Evolutionary conservation across 2,113 vertebrate species (phyloP).

Genomic region (Malurus cyaneus): DNA sequence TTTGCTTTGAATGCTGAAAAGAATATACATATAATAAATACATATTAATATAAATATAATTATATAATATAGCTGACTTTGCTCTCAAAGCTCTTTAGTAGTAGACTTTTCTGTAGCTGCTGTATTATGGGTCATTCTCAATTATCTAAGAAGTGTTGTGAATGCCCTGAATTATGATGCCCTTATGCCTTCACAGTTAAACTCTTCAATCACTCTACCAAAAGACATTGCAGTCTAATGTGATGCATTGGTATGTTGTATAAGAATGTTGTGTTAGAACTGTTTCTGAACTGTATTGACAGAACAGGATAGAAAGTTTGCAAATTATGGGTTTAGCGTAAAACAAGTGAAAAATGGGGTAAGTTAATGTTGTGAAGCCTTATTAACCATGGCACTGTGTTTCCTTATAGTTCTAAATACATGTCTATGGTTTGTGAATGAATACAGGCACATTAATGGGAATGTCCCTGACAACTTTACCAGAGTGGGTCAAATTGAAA

Average conservation of each 20-base stretch:
- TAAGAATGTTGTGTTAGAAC: background rate
- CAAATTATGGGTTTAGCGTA: background rate
- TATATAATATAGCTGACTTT: background rate
- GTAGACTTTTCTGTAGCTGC: conserved; percentile 29
- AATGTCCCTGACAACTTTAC: background rate
- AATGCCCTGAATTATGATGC: conserved; percentile 37
- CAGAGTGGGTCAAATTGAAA: background rate
- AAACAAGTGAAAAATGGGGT: background rate
- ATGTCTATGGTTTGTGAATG: background rate
- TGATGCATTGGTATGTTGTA: background rate
- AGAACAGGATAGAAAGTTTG: background rate
- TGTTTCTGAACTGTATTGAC: background rate
- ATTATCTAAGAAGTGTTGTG: conserved; percentile 23
- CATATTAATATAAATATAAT: too few relatives aligned
- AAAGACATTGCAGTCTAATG: background rate
- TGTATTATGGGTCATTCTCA: conserved; percentile 50
- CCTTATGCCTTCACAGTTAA: background rate
- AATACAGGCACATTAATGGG: background rate
- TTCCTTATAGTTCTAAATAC: background rate
- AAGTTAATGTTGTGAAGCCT: background rate
- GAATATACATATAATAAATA: background rate
- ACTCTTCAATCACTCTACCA: background rate
- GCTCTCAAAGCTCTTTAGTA: background rate
- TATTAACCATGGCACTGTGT: background rate
- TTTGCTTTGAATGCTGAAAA: background rate